Evolutionary conservation across 30 jellyfish, hydroid and myxozoan genomes (phyloP).

Genomic region (Calvadosia cruxmelitensis): DNA sequence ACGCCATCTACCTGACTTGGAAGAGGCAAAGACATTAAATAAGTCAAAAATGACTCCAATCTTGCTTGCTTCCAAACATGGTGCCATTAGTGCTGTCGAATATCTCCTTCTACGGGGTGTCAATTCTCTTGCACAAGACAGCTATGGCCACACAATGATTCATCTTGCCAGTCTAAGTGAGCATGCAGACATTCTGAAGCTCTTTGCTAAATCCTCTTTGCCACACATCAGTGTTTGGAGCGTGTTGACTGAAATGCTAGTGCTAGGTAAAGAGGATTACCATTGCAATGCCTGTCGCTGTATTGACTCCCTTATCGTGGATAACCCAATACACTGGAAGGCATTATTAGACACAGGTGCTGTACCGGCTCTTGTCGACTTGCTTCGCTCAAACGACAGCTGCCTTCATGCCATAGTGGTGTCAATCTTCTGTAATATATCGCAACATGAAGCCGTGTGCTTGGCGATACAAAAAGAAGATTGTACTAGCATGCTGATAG

Average conservation of each 20-base stretch:
- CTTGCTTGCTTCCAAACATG: conserved; percentile 51
- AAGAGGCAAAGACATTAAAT: conserved; percentile 25
- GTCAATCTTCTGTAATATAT: conserved; percentile 42
- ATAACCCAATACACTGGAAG: conserved; percentile 24
- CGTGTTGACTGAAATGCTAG: conserved; percentile 32
- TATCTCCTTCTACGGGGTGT: conserved; percentile 22
- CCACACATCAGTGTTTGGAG: conserved; percentile 43
- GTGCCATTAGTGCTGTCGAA: conserved; percentile 26
- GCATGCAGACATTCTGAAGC: conserved; percentile 37
- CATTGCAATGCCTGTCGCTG: conserved; percentile 35
- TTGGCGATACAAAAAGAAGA: conserved; percentile 27
- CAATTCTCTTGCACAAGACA: conserved; percentile 14
- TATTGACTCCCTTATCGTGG: conserved; percentile 35
- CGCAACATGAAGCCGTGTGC: conserved; percentile 36
- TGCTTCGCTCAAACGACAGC: conserved; percentile 20
- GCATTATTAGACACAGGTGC: conserved; percentile 27
- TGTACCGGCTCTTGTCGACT: conserved; percentile 28
- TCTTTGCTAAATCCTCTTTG: conserved; percentile 12
- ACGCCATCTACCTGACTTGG: conserved; percentile 4
- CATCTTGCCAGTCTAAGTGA: conserved; percentile 45
- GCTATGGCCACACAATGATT: conserved; percentile 18
- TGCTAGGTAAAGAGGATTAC: conserved; percentile 1
- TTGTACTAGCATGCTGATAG: conserved; percentile 26
- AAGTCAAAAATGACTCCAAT: conserved; percentile 21
- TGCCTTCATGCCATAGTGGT: conserved; percentile 26